phyloP scores from a whole-genome alignment of 2,888 invertebrate genomes.

The Dryocosmus kuriphilus region DNA sequence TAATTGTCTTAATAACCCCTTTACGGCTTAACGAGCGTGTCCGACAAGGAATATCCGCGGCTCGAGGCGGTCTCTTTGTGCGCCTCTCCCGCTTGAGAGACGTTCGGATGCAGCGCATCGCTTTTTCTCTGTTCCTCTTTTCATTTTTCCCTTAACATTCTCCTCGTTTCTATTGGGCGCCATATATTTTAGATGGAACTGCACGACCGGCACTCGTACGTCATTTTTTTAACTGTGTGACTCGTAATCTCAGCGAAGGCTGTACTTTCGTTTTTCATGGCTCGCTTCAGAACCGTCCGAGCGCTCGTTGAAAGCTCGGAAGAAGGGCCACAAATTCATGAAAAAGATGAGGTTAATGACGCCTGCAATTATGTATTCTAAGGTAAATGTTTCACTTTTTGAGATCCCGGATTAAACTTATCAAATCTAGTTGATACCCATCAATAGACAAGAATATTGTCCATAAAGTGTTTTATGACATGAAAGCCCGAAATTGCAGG shows the following conservation, averaged over 20 bases:
- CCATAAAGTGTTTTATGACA: no score
- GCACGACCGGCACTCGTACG: conserved; percentile 22
- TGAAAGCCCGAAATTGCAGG: no score
- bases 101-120: conserved; percentile 2
- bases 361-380: conserved; percentile 28
- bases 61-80: conserved; percentile 35
- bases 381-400: not conserved
- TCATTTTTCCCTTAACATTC: conserved; percentile 4
- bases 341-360: conserved; percentile 36
- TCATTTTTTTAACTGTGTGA: conserved; percentile 28
- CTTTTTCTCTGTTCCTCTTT: conserved; percentile 5
- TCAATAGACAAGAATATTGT: no score
- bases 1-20: conserved; percentile 41
- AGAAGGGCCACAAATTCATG: conserved; percentile 11
- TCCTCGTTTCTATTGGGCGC: conserved; percentile 37
- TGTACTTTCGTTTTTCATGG: conserved; percentile 37
- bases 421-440: no score
- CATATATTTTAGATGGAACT: conserved; percentile 39
- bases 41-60: conserved; percentile 40
- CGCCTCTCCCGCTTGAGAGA: not conserved
- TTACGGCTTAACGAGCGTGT: conserved; percentile 39
- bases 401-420: not conserved
- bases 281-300: conserved; percentile 32
- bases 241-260: conserved; percentile 34
- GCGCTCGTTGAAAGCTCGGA: conserved; percentile 22